Evolutionary conservation across 2,113 vertebrate species (phyloP).

Genomic region (Beaufortia kweichowensis): DNA sequence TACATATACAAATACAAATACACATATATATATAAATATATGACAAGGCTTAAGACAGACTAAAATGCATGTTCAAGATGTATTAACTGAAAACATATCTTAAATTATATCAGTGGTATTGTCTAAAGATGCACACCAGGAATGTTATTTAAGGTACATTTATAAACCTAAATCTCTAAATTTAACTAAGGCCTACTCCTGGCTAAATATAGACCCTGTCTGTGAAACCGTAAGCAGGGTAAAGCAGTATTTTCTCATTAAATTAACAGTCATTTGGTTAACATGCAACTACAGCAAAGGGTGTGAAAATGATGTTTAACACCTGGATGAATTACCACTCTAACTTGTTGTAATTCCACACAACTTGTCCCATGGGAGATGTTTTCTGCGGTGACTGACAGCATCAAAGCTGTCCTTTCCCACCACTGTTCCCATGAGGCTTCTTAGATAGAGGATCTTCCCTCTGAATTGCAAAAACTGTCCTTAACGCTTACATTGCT

Average conservation of each 20-base stretch:
- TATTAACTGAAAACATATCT: too few species aligned
- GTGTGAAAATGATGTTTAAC: conserved; percentile 16
- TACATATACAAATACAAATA: too few species aligned
- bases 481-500: not conserved
- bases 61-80: too few species aligned
- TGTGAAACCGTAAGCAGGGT: too few species aligned
- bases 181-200: too few species aligned
- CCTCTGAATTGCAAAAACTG: conserved; percentile 1
- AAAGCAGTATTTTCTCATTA: not conserved
- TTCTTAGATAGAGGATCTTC: not conserved
- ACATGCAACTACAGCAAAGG: not conserved
- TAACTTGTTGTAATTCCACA: conserved; percentile 21
- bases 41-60: too few species aligned
- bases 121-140: too few species aligned
- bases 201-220: too few species aligned
- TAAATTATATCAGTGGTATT: too few species aligned
- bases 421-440: not conserved
- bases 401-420: conserved; percentile 34
- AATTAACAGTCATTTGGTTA: not conserved
- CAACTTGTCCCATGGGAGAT: conserved; percentile 4
- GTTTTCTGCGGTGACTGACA: conserved; percentile 21
- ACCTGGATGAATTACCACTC: conserved; percentile 6
- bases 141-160: too few species aligned
- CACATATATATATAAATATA: too few species aligned
- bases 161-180: too few species aligned